A percentile compares a stretch with the other conserved stretches of the same genome.
Conservation (phyloP, 2,888 invertebrate genomes). For the Diarsia rubi region DNA sequence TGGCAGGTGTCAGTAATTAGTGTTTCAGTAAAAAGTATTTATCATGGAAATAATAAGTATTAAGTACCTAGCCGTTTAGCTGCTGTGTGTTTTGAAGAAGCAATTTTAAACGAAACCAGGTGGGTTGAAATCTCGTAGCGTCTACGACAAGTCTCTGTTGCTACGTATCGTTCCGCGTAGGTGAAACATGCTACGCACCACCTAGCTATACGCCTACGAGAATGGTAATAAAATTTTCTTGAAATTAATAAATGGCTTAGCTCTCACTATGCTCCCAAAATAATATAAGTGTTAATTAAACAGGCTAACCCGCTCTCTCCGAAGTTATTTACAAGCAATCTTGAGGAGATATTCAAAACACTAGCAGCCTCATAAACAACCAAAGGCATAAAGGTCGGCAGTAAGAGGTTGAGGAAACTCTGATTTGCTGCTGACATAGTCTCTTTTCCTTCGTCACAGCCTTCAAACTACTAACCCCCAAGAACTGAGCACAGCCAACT, state of each 20-base stretch:
- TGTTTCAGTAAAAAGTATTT: slow-evolving; percentile 12
- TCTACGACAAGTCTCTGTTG: not conserved
- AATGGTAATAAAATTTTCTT: not conserved
- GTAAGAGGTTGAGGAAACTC: no score
- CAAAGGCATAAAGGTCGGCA: no score
- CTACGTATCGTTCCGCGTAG: not conserved
- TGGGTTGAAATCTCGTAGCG: not conserved
- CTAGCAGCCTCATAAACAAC: no score
- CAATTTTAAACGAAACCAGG: not conserved
- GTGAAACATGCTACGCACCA: not conserved
- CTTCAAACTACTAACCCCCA: no score
- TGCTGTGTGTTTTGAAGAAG: not conserved
- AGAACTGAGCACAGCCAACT: no score
- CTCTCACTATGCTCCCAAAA: not conserved
- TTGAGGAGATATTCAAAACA: no score
- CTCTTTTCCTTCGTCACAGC: no score
- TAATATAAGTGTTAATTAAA: not conserved
- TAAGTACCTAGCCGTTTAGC: not conserved
- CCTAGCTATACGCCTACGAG: slow-evolving; percentile 10
- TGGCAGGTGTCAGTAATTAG: slow-evolving; percentile 17
- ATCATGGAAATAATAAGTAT: not conserved
- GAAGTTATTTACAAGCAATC: no score
- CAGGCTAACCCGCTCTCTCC: no score
- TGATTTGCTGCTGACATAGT: no score
- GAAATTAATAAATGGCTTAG: not conserved